Base-by-base conservation (phyloP, 2,113 vertebrate genomes). In the Galemys pyrenaicus region DNA sequence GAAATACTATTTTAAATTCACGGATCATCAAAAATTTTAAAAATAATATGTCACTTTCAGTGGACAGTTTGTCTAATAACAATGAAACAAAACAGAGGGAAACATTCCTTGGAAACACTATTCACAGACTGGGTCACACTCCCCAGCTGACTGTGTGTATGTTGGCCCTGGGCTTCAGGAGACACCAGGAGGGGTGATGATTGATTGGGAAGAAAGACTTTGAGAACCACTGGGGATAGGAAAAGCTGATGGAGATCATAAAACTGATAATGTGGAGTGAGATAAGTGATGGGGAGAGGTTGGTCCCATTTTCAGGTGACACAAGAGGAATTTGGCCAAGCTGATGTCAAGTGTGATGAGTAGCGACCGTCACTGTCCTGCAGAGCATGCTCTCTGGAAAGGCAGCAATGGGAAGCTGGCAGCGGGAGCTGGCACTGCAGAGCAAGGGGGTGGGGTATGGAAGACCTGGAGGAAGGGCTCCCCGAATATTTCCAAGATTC, bases 1-100 rank as follows among this genome's bases (percentile, higher is more conserved):
- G 62, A 78, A 96, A 8, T 75, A 49, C 20, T 85, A n/a, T 56
- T 39, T 68, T 77, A 77, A 89, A 75, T 58, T 35, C 16, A 41
- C 44, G 46, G 51, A 68, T 19, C 92, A 64, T 87, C 86, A 32
- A 39, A 92, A 82, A 85, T 26, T 90, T 82, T 46, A 22, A 75
- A 70, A 64, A 77, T 26, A 81, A 65, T 89, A 4, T 88, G 30
- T 79, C 68, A 81, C 77, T 65, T 95, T 75, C 87, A 92, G 71
- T 60, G 11, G 92, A 46, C 13, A 88, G 7, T 78, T 78, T 93
- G 74, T 92, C 24, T 75, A 83, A 68, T 41, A 77, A 68, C 5
- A 70, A 20, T 77, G 83, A 73, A 19, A 83, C 46, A 87, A 32
- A 83, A 80, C 11, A 68, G 49, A 35, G 65, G 71, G 35, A 80